phyloP scores from a whole-genome alignment of 2,888 invertebrate genomes.

The Nebria salina region DNA sequence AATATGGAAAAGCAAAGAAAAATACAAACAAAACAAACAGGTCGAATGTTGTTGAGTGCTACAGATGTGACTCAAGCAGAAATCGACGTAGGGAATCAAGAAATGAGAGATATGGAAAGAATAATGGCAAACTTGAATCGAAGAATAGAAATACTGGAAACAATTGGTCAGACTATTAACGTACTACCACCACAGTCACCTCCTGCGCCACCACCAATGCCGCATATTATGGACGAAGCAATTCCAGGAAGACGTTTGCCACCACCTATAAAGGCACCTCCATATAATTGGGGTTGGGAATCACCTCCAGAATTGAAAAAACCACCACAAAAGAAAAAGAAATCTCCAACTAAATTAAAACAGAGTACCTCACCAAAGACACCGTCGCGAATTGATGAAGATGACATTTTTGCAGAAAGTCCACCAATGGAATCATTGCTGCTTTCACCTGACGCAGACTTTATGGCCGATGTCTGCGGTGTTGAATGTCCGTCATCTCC shows the following conservation, averaged over 20 bases:
- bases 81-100: conserved; percentile 18
- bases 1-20: not conserved
- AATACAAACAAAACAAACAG: not conserved
- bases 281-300: conserved; percentile 22
- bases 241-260: conserved; percentile 11
- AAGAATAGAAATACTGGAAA: conserved; percentile 5
- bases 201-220: conserved; percentile 19
- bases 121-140: not conserved
- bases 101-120: not conserved
- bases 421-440: conserved; percentile 8
- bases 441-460: not conserved
- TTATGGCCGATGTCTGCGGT: not conserved
- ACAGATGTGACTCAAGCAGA: conserved; percentile 7
- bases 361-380: not conserved
- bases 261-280: conserved; percentile 8
- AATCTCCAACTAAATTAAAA: conserved; percentile 16
- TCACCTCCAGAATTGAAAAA: not conserved
- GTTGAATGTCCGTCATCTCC: conserved; percentile 6
- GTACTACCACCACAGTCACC: conserved; percentile 4
- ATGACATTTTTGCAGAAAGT: conserved; percentile 23
- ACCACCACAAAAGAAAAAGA: not conserved
- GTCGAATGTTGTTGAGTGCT: not conserved
- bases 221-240: conserved; percentile 28
- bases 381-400: not conserved
- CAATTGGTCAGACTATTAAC: not conserved